Conservation (phyloP, 2,888 invertebrate species). For the Andricus curvator region DNA sequence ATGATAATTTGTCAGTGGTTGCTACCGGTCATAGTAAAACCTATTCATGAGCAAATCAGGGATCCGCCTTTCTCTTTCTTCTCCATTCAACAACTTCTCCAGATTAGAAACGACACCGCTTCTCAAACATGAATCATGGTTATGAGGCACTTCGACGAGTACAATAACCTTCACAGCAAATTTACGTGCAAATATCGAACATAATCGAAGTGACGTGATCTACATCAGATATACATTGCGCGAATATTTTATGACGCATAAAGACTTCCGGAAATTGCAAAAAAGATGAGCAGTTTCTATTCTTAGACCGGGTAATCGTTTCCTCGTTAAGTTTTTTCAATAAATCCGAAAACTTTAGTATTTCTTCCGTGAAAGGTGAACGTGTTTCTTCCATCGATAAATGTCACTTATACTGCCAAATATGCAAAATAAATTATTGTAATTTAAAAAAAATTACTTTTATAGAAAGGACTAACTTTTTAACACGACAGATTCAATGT, state of each 20-base stretch:
- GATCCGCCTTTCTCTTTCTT: slow-evolving; percentile 37
- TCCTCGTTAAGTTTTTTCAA: not conserved
- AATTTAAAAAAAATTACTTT: too few relatives aligned
- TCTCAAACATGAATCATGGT: slow-evolving; percentile 19
- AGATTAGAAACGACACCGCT: slow-evolving; percentile 6
- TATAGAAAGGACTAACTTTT: too few relatives aligned
- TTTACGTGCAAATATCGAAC: slow-evolving; percentile 20
- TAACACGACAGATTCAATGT: too few relatives aligned
- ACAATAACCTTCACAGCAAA: slow-evolving; percentile 27
- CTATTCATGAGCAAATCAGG: slow-evolving; percentile 37
- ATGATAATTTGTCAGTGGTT: slow-evolving; percentile 28
- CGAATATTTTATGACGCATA: slow-evolving; percentile 19
- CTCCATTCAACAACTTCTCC: not conserved
- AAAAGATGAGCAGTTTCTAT: not conserved
- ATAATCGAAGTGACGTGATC: slow-evolving; percentile 32
- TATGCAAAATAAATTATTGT: too few relatives aligned
- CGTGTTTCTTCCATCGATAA: too few relatives aligned
- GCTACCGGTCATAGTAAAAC: slow-evolving; percentile 21
- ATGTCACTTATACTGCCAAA: too few relatives aligned
- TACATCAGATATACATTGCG: slow-evolving; percentile 4
- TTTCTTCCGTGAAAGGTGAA: too few relatives aligned
- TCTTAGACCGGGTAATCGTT: not conserved
- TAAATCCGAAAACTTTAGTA: not conserved
- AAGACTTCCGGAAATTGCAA: slow-evolving; percentile 5
- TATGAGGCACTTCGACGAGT: not conserved